Conservation (phyloP, 2,797 vertebrate species). For the Mormyrops attenuatus region DNA sequence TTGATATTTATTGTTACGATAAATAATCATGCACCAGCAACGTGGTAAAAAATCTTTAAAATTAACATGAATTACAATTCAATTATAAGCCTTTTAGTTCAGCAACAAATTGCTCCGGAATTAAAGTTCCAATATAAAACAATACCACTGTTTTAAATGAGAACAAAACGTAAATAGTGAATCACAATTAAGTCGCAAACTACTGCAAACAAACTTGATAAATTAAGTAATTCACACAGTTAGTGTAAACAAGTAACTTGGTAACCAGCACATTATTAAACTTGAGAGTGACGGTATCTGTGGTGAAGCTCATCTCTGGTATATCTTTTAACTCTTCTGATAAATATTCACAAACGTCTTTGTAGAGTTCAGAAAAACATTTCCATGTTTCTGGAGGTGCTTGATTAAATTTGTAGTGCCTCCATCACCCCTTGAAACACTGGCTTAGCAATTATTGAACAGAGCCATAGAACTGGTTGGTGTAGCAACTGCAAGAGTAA, state of each 20-base stretch:
- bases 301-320: not conserved
- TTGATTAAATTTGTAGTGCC: not conserved
- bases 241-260: not conserved
- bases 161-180: not conserved
- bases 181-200: not conserved
- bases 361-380: not conserved
- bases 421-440: not conserved
- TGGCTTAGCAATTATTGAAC: not conserved
- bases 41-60: not conserved
- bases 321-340: not conserved
- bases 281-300: not conserved
- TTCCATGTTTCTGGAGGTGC: not conserved
- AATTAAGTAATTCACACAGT: not conserved
- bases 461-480: not conserved
- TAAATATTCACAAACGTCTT: not conserved
- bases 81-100: not conserved
- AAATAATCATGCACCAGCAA: not conserved
- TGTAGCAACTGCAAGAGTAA: not conserved
- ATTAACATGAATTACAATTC: not conserved
- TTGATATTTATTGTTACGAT: not conserved
- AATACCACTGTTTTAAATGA: not conserved
- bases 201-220: not conserved
- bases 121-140: not conserved
- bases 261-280: not conserved
- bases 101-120: not conserved